Evolutionary conservation across 2,113 vertebrate species (phyloP).

Genomic region (Callionymus lyra): DNA sequence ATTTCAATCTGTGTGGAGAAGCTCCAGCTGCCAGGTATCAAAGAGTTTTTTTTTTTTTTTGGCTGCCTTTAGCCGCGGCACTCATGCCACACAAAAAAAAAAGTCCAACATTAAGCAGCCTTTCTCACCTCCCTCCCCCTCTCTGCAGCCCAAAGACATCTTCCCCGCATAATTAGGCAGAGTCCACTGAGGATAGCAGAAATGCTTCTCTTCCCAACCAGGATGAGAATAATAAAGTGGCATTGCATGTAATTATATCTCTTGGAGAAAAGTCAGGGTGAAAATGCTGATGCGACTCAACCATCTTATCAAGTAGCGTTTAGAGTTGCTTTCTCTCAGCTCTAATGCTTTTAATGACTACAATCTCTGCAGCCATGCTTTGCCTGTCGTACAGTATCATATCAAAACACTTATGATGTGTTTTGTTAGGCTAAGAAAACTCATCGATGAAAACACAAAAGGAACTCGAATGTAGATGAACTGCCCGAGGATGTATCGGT

Average conservation of each 20-base stretch:
- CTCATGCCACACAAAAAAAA: slow-evolving; percentile 27
- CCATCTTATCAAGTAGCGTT: too few species aligned
- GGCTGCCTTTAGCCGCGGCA: slow-evolving; percentile 31
- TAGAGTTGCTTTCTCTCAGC: too few species aligned
- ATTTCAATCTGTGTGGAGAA: slow-evolving; percentile 37
- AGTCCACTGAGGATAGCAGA: slow-evolving; percentile 31
- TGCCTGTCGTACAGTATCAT: too few species aligned
- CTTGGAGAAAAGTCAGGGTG: neutral
- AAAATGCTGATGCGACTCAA: too few species aligned
- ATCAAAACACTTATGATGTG: too few species aligned
- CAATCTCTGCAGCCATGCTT: too few species aligned
- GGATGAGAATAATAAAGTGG: slow-evolving; percentile 22
- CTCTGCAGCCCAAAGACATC: slow-evolving; percentile 31
- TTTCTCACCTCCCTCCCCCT: slow-evolving; percentile 21
- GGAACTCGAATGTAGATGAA: too few species aligned
- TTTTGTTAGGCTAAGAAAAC: too few species aligned
- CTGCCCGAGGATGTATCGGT: too few species aligned
- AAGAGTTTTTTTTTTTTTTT: slow-evolving; percentile 36
- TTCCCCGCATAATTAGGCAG: slow-evolving; percentile 51
- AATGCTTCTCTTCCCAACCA: slow-evolving; percentile 6
- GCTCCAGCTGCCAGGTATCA: slow-evolving; percentile 47
- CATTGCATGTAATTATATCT: slow-evolving; percentile 13
- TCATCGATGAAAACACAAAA: too few species aligned
- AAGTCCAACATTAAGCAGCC: slow-evolving; percentile 22
- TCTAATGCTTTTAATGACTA: too few species aligned